Conservation (phyloP, 2,113 vertebrate species). For the Coptodon rendalli region DNA sequence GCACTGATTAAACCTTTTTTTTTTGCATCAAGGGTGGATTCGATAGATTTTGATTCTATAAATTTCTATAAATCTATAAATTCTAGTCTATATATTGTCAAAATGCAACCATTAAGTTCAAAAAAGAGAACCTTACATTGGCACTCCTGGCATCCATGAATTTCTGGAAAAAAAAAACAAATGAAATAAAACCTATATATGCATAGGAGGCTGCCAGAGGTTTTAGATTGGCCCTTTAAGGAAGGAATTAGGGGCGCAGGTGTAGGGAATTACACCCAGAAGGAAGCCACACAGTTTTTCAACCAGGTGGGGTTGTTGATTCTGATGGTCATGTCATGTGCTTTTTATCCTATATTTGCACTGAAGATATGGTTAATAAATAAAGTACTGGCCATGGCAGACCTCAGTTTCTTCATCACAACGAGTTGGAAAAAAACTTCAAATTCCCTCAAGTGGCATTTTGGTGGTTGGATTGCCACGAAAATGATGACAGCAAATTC, state of each 20-base stretch:
- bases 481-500: neutral
- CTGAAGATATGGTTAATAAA: neutral
- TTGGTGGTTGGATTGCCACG: neutral
- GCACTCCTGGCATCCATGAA: neutral
- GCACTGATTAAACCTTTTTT: neutral
- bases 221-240: neutral
- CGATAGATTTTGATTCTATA: neutral
- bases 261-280: neutral
- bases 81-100: neutral
- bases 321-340: neutral
- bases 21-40: fast-evolving
- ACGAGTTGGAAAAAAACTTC: neutral
- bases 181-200: neutral
- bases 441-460: neutral
- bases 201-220: neutral
- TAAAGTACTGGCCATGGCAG: neutral
- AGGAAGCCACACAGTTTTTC: neutral
- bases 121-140: neutral
- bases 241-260: neutral
- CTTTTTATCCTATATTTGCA: neutral
- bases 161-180: neutral
- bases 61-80: neutral
- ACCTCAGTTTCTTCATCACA: neutral
- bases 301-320: neutral
- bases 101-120: neutral